phyloP scores from a whole-genome alignment of 2,888 invertebrate genomes.

The Lasius fuliginosus region DNA sequence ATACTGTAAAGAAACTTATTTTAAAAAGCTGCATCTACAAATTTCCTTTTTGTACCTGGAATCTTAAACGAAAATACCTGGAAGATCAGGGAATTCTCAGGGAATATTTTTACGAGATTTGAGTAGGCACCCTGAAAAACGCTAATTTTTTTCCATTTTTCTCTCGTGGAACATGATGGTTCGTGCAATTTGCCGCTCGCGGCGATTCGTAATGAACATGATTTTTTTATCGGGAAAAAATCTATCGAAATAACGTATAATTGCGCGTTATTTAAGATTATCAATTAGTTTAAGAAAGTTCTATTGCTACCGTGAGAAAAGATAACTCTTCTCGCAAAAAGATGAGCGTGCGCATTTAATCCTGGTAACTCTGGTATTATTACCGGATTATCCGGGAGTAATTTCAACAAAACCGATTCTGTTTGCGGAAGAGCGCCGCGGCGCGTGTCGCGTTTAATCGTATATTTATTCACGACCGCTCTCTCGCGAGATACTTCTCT shows the following conservation, averaged over 20 bases:
- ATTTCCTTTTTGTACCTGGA: no score
- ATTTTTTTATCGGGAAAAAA: background rate
- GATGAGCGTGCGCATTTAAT: slow-evolving; percentile 28
- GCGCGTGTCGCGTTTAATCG: slow-evolving; percentile 37
- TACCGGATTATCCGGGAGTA: slow-evolving; percentile 46
- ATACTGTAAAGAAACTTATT: no score
- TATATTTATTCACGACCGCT: slow-evolving; percentile 38
- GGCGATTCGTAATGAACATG: background rate
- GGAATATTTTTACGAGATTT: no score
- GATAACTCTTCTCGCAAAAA: slow-evolving; percentile 12
- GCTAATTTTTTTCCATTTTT: background rate
- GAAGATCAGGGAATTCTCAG: no score
- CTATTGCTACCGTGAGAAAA: background rate
- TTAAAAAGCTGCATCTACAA: no score
- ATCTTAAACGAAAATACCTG: no score
- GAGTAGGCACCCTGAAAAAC: background rate
- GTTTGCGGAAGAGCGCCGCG: background rate
- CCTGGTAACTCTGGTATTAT: slow-evolving; percentile 33
- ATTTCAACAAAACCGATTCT: slow-evolving; percentile 50
- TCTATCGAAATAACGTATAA: background rate
- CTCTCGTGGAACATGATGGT: no score
- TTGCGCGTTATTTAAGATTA: background rate
- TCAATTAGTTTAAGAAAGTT: slow-evolving; percentile 14
- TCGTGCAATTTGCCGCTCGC: no score
- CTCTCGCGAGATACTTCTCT: slow-evolving; percentile 4